Conservation (phyloP, 1,140 invertebrate species). For the Leptinotarsa texana region DNA sequence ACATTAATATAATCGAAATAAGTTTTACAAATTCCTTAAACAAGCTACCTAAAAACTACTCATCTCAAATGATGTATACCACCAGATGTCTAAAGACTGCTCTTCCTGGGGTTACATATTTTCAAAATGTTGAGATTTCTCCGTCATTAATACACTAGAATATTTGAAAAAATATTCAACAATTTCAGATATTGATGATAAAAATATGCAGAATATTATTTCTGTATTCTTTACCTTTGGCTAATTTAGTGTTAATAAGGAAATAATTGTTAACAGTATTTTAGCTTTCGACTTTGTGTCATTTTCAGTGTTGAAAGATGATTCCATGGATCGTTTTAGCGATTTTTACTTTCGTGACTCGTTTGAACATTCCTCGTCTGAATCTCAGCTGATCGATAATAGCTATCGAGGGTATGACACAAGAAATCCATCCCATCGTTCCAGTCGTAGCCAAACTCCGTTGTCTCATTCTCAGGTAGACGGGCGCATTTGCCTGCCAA, state of each 20-base stretch:
- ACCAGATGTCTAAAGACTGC: no score
- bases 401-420: conserved; percentile 57
- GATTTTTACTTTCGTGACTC: conserved; percentile 76
- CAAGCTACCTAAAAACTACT: no score
- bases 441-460: conserved; percentile 62
- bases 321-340: conserved; percentile 57
- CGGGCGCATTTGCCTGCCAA: conserved; percentile 45
- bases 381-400: conserved; percentile 66
- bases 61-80: no score
- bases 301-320: conserved; percentile 49
- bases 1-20: no score
- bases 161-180: no score
- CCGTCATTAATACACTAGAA: no score
- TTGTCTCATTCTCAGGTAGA: conserved; percentile 51
- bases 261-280: not conserved
- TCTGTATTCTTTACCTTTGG: not conserved
- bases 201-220: not conserved
- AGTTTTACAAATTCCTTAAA: no score
- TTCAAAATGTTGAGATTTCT: no score
- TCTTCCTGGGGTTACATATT: no score
- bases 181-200: not conserved
- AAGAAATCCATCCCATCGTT: conserved; percentile 60
- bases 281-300: conserved; percentile 21
- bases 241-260: no score
- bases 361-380: conserved; percentile 77